Base-by-base conservation (phyloP, 2,888 invertebrate species). In the Poecilus cupreus region DNA sequence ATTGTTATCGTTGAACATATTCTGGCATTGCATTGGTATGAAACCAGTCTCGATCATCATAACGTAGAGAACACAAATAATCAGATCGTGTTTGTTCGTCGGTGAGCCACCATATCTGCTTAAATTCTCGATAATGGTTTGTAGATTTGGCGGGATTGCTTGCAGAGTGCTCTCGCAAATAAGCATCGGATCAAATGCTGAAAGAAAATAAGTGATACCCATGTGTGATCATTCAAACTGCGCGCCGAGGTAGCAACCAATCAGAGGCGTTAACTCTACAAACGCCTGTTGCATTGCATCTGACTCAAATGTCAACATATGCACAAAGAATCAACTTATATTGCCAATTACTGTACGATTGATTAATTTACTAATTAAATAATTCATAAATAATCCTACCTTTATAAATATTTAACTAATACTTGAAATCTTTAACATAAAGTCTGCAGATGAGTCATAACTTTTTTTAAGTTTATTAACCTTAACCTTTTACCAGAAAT, bases 1-100 rank as follows among this genome's bases (percentile, higher is more conserved):
- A n/a, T 8, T 77, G n/a, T 70, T 78, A 57, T 77, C 78, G 74
- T 82, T 83, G 32, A 80, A 70, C 3, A 49, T 60, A 32, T 85
- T 83, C 80, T 82, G 80, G 54, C 83, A 84, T 64, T 86, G 84
- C n/a, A 64, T 57, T 22, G 88, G 87, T 22, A 88, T 85, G 84
- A 89, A 89, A 54, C 88, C 89, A 83, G 83, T 84, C 85, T 89
- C 89, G 22, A 89, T 82, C 87, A 88, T 88, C 32, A 89, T 76
- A 75, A 89, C 84, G 82, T 88, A 88, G 26, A 89, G 83, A 37
- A 89, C 84, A 76, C 88, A 85, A n/a, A 86, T 86, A 74, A 89
- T 82, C 18, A 88, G 85, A 82, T 89, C 89, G 80, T 83, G 83
- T 84, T 83, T 84, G 37, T 82, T 82, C 11, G 78, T 60, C 32